phyloP scores from a whole-genome alignment of 2,113 vertebrate genomes.

The Scortum barcoo region DNA sequence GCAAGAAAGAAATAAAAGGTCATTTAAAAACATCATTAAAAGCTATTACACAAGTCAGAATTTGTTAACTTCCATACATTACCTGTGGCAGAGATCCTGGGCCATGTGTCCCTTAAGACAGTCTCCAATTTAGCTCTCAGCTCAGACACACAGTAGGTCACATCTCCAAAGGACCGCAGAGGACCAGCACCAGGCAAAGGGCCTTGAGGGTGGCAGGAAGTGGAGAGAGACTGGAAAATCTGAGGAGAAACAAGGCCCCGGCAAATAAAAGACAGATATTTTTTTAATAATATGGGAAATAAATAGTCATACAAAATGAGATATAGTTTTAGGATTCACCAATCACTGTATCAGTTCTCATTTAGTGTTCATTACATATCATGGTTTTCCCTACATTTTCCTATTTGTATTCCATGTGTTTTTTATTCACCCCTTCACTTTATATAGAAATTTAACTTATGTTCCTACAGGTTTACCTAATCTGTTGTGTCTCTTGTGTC shows the following conservation, averaged over 20 bases:
- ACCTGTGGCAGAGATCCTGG: conserved; percentile 38
- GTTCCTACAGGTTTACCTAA: no score
- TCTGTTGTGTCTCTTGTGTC: background rate
- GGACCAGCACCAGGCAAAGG: background rate
- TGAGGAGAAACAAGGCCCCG: background rate
- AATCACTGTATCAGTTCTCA: background rate
- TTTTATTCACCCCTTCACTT: no score
- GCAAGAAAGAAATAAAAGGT: background rate
- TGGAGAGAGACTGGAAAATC: conserved; percentile 16
- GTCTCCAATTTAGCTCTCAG: conserved; percentile 20
- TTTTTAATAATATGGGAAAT: no score
- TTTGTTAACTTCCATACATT: background rate
- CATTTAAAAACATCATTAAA: background rate
- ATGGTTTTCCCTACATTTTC: no score
- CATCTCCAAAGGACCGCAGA: conserved; percentile 4
- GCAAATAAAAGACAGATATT: background rate
- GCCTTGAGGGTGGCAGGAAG: background rate
- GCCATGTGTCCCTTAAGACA: conserved; percentile 3
- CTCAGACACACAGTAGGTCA: conserved; percentile 26
- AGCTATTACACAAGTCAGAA: background rate
- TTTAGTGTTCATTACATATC: no score
- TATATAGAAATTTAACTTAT: no score
- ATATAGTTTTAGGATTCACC: background rate
- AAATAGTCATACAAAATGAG: no score
- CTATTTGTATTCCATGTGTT: no score